Evolutionary conservation across 2,888 invertebrate species (phyloP).

Genomic region (Amphipoea oculea): DNA sequence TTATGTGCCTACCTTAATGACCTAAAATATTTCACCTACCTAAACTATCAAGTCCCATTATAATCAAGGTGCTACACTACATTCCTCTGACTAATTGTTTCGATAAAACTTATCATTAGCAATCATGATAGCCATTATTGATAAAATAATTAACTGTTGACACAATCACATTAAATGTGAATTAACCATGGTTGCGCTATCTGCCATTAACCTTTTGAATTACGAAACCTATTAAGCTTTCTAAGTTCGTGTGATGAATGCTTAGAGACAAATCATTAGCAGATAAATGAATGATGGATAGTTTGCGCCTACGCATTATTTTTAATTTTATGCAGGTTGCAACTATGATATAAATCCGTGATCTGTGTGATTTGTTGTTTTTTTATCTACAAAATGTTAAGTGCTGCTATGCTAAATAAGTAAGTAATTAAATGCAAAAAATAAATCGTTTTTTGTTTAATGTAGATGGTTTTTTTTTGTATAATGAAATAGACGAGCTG

Average conservation of each 20-base stretch:
- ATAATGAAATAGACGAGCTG: background rate
- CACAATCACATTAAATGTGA: conserved; percentile 15
- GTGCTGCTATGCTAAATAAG: background rate
- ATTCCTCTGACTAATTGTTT: background rate
- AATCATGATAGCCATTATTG: conserved; percentile 3
- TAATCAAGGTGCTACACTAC: background rate
- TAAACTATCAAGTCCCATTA: background rate
- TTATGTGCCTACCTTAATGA: no score
- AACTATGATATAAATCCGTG: background rate
- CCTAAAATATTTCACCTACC: background rate
- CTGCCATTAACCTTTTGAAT: conserved; percentile 27
- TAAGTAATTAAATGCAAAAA: background rate
- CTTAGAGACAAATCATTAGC: conserved; percentile 5
- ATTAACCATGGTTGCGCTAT: conserved; percentile 19
- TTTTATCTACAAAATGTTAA: no score
- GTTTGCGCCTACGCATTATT: conserved; percentile 7
- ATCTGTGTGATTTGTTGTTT: background rate
- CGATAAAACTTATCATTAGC: background rate
- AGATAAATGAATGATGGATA: conserved; percentile 27
- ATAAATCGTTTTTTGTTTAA: background rate
- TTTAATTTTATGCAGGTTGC: background rate
- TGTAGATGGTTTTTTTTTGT: background rate
- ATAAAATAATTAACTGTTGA: conserved; percentile 11
- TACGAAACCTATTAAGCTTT: conserved; percentile 48
- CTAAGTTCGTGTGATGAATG: conserved; percentile 41